Conservation (phyloP, 2,888 invertebrate genomes). For the Prenolepis imparis region DNA sequence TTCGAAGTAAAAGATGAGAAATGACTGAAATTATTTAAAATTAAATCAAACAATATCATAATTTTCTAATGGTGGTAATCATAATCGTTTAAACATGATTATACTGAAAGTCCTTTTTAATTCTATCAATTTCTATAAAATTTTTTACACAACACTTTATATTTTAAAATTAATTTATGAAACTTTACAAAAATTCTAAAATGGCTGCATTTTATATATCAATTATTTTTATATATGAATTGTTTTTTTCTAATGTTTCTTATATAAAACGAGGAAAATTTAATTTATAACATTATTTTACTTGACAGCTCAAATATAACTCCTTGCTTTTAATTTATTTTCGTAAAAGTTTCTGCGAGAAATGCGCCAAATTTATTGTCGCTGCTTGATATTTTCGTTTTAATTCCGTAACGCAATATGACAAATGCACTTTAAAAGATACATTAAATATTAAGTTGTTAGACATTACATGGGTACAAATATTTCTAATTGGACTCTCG, state of each 20-base stretch:
- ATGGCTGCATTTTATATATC: neutral
- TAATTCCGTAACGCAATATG: conserved; percentile 19
- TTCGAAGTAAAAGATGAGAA: neutral
- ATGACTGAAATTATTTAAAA: neutral
- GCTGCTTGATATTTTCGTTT: conserved; percentile 9
- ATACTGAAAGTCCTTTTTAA: neutral
- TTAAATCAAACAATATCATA: neutral
- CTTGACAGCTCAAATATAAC: neutral
- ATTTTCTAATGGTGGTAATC: neutral
- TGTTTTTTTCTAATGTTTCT: neutral
- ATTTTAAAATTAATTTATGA: neutral
- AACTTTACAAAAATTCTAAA: neutral
- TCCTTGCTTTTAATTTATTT: conserved; percentile 9
- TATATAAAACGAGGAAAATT: neutral
- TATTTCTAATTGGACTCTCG: conserved; percentile 7
- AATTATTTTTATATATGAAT: neutral
- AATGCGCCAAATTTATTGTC: conserved; percentile 9
- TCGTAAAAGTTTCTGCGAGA: neutral
- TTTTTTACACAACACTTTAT: neutral
- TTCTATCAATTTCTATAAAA: neutral
- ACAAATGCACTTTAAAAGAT: conserved; percentile 36
- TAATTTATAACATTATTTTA: neutral
- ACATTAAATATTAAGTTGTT: conserved; percentile 31
- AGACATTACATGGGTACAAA: conserved; percentile 11
- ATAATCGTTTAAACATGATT: neutral